Conservation (phyloP, 2,797 vertebrate species). For the Scolopax rusticola region DNA sequence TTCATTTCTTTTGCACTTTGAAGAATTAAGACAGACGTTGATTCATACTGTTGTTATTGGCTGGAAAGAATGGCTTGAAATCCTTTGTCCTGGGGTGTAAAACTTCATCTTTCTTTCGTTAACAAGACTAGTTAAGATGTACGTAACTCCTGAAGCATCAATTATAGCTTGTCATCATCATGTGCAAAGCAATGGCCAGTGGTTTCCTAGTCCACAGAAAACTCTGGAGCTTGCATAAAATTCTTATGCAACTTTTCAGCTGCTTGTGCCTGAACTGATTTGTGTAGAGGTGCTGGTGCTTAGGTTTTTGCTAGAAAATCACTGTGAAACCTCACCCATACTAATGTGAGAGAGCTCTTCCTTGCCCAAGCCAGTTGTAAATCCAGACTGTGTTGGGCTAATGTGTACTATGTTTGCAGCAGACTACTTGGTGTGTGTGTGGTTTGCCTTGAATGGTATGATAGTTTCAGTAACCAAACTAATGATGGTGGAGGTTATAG, state of each 20-base stretch:
- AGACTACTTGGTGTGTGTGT: background rate
- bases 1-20: constrained; percentile 27
- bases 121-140: background rate
- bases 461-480: accelerated
- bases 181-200: background rate
- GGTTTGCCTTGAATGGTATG: background rate
- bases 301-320: background rate
- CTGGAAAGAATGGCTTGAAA: constrained; percentile 17
- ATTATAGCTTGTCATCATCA: background rate
- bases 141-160: background rate
- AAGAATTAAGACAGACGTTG: constrained; percentile 18
- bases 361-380: background rate
- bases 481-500: background rate
- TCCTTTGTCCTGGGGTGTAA: constrained; percentile 1
- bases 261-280: background rate
- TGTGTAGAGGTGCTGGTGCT: background rate
- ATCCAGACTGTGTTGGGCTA: background rate
- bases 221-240: background rate
- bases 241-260: background rate
- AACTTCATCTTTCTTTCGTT: background rate
- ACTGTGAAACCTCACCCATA: background rate
- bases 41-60: background rate
- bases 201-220: background rate
- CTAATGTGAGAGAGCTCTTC: background rate
- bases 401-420: background rate